Conservation (phyloP, 1,140 invertebrate genomes). For the roundworm (Caenorhabditis elegans) region DNA sequence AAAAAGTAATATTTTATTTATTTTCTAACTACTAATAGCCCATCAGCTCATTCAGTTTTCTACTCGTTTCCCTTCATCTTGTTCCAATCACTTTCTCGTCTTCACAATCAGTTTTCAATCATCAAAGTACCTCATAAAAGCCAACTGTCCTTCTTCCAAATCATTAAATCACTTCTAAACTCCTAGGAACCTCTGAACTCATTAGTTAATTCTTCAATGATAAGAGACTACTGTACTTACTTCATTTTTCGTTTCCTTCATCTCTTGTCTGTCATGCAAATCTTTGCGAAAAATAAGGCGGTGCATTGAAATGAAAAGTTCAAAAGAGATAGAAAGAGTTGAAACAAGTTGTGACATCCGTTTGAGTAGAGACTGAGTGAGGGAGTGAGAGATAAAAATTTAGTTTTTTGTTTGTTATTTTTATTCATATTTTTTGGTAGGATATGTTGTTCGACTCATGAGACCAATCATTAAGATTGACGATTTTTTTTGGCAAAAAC, state of each 20-base stretch:
- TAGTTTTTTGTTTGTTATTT: background rate
- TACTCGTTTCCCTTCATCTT: background rate
- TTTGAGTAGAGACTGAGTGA: too few relatives aligned
- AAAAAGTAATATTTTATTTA: too few relatives aligned
- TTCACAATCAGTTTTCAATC: slow-evolving; percentile 14
- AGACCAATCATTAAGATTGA: slow-evolving; percentile 1
- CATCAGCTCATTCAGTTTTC: background rate
- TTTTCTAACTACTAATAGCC: background rate
- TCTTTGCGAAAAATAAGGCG: background rate
- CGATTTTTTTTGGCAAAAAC: background rate
- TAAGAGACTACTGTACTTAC: background rate
- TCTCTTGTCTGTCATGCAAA: background rate
- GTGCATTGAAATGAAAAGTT: background rate
- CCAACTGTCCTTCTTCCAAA: background rate
- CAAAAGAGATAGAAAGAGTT: background rate
- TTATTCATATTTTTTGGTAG: background rate
- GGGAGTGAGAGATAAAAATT: too few relatives aligned
- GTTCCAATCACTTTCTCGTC: background rate
- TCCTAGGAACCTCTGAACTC: background rate
- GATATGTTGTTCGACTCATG: background rate
- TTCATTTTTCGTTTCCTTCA: background rate
- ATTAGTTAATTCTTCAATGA: background rate
- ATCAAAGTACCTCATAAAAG: slow-evolving; percentile 27
- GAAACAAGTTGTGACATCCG: background rate
- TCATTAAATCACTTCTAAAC: background rate